Evolutionary conservation across 1,140 invertebrate genomes (phyloP).

Genomic region (Caenorhabditis brenneri): DNA sequence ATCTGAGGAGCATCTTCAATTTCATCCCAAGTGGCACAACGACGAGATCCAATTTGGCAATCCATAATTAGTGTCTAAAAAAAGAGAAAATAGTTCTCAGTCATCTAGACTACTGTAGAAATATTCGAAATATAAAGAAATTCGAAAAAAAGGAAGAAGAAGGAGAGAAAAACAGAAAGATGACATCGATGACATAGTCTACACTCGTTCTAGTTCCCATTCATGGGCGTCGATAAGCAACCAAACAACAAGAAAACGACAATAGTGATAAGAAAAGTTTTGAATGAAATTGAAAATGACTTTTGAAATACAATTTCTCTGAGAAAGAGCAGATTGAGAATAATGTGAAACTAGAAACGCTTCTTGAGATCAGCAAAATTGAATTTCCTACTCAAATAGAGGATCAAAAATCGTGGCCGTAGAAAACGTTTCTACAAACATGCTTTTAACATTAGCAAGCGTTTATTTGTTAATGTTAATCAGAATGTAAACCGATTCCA

Average conservation of each 20-base stretch:
- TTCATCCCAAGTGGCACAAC: constrained; percentile 29
- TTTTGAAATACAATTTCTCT: background rate
- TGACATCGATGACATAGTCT: constrained; percentile 11
- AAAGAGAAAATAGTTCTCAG: background rate
- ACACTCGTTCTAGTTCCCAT: background rate
- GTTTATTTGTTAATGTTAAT: too few species aligned
- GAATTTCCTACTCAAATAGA: too few species aligned
- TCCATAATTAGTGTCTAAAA: background rate
- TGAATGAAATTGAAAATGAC: background rate
- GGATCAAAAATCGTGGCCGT: too few species aligned
- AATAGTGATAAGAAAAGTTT: background rate
- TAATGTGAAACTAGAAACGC: background rate
- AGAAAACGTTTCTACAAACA: too few species aligned
- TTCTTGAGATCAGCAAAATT: too few species aligned
- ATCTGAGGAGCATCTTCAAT: constrained; percentile 22
- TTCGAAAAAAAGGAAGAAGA: background rate
- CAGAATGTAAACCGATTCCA: too few species aligned
- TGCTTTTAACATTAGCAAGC: too few species aligned
- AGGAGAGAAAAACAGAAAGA: background rate
- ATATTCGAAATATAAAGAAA: background rate
- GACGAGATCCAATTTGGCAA: constrained; percentile 3
- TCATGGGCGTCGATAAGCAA: constrained; percentile 19
- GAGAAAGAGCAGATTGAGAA: background rate
- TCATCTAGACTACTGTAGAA: background rate
- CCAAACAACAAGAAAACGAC: constrained; percentile 38